These are phyloP conservation scores for Clanis bilineata DNA, from an alignment of 2,888 invertebrate species.

Conservation along the genomic window DNA sequence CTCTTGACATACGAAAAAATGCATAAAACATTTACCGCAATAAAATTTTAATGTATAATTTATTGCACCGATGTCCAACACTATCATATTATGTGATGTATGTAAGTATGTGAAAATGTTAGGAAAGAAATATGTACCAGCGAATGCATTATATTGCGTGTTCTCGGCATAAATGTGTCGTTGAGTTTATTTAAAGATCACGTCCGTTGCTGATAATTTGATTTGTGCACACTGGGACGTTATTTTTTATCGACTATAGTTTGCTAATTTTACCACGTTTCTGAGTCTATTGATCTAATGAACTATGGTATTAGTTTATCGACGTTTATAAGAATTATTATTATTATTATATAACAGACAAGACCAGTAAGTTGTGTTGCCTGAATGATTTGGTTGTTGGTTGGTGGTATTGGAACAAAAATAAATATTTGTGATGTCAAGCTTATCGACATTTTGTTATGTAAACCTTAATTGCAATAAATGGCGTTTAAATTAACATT, in stretches of 20 bases:
- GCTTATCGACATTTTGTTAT: no score
- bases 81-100: not conserved
- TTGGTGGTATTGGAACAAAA: no score
- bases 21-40: constrained; percentile 19
- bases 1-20: constrained; percentile 17
- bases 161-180: not conserved
- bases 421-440: no score
- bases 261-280: not conserved
- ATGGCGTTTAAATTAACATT: no score
- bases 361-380: no score
- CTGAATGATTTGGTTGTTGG: no score
- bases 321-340: no score
- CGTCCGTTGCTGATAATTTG: not conserved
- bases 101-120: not conserved
- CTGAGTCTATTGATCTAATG: no score
- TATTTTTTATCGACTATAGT: not conserved
- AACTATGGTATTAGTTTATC: no score
- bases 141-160: not conserved
- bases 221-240: not conserved
- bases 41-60: constrained; percentile 2
- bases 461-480: no score
- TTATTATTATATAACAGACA: no score
- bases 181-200: constrained; percentile 1
- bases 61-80: constrained; percentile 1
- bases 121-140: not conserved